Conservation (phyloP, 92 coral and sea anemone genomes). For the Phymanthus crucifer region DNA sequence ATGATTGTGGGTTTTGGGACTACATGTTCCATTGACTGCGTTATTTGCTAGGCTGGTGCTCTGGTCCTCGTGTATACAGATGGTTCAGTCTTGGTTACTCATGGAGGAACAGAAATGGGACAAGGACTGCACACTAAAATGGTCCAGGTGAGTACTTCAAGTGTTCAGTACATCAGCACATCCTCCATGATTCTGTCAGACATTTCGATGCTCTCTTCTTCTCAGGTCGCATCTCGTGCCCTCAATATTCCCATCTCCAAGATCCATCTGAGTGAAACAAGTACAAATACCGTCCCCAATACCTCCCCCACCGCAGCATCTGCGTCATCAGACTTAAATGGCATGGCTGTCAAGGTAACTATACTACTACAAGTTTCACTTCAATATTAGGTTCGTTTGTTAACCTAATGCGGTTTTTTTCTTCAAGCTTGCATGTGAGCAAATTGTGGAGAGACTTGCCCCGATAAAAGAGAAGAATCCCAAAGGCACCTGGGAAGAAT, state of each 20-base stretch:
- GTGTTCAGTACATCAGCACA: too few species aligned
- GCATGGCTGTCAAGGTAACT: constrained; percentile 80
- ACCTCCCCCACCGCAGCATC: constrained; percentile 79
- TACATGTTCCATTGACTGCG: neutral
- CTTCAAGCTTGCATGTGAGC: constrained; percentile 73
- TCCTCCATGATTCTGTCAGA: too few species aligned
- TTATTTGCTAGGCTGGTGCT: constrained; percentile 68
- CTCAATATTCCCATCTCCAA: constrained; percentile 53
- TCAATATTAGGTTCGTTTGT: too few species aligned
- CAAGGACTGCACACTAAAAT: too few species aligned
- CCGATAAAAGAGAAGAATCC: constrained; percentile 75
- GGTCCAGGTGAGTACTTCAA: too few species aligned
- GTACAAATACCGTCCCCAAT: constrained; percentile 79
- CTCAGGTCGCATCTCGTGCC: constrained; percentile 69
- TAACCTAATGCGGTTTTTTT: neutral
- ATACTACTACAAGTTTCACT: too few species aligned
- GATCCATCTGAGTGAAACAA: too few species aligned
- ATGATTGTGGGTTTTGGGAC: too few species aligned
- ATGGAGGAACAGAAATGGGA: too few species aligned
- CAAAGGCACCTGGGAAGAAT: constrained; percentile 81
- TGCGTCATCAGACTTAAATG: constrained; percentile 68
- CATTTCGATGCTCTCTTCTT: too few species aligned
- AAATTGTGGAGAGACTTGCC: constrained; percentile 54
- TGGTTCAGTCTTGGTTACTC: too few species aligned
- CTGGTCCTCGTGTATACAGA: constrained; percentile 71